Evolutionary conservation across 2,797 vertebrate genomes (phyloP).

Genomic region (Lerista edwardsae): DNA sequence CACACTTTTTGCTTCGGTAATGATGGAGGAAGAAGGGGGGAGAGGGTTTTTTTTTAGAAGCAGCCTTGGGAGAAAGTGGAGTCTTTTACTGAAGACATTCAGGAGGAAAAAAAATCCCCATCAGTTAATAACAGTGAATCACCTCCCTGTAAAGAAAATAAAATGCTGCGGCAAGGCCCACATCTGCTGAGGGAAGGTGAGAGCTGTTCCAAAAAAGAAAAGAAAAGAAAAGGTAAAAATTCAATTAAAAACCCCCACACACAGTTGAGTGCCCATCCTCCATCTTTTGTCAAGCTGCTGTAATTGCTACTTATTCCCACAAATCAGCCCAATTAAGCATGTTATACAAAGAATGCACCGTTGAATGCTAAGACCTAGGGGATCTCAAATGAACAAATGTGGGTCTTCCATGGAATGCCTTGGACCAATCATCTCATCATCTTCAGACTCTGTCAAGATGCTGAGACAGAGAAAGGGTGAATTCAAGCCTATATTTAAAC

Average conservation of each 20-base stretch:
- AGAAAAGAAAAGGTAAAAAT: slow-evolving; percentile 26
- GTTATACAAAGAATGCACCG: slow-evolving; percentile 42
- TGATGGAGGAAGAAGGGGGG: not conserved
- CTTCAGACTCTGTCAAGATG: slow-evolving; percentile 59
- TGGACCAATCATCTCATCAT: slow-evolving; percentile 65
- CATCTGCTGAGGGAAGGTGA: slow-evolving; percentile 35
- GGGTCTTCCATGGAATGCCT: slow-evolving; percentile 41
- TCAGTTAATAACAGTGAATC: slow-evolving; percentile 26
- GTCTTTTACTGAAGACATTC: slow-evolving; percentile 19
- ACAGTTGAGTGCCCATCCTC: slow-evolving; percentile 39
- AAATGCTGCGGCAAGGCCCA: slow-evolving; percentile 11
- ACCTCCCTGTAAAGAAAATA: slow-evolving; percentile 5
- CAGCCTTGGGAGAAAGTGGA: not conserved
- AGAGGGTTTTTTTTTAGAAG: not conserved
- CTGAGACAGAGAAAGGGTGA: slow-evolving; percentile 52
- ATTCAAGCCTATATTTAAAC: slow-evolving; percentile 65
- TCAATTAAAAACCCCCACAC: slow-evolving; percentile 34
- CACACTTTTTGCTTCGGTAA: not conserved
- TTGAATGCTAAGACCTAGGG: slow-evolving; percentile 35
- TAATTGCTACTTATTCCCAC: slow-evolving; percentile 39
- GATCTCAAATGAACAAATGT: slow-evolving; percentile 52
- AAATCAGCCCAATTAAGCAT: slow-evolving; percentile 58
- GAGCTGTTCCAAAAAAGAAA: slow-evolving; percentile 8
- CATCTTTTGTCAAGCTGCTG: slow-evolving; percentile 49
- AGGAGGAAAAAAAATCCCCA: not conserved